Evolutionary conservation across 1,140 invertebrate species (phyloP).

Genomic region (Argopecten irradians): DNA sequence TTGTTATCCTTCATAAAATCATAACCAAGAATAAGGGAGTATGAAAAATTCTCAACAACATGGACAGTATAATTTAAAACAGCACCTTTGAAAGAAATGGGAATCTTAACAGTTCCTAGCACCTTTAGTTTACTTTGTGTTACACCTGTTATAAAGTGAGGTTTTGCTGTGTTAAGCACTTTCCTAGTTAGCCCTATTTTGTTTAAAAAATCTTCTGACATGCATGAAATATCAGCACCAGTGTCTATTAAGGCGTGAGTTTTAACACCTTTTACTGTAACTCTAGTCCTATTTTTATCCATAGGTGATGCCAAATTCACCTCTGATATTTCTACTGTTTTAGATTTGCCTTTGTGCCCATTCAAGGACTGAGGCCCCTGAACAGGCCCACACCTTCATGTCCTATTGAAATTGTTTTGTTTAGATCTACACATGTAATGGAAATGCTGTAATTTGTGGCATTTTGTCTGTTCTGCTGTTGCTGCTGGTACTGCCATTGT

Average conservation of each 20-base stretch:
- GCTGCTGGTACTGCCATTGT: no score
- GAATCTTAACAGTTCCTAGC: slow-evolving; percentile 36
- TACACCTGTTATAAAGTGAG: slow-evolving; percentile 36
- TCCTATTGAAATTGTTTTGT: no score
- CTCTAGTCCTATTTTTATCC: background rate
- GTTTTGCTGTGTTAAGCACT: slow-evolving; percentile 1
- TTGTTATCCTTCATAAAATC: slow-evolving; percentile 48
- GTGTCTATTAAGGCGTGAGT: slow-evolving; percentile 34
- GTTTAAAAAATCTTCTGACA: slow-evolving; percentile 13
- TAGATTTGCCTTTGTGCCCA: slow-evolving; percentile 41
- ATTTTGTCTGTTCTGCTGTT: no score
- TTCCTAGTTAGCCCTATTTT: slow-evolving; percentile 27
- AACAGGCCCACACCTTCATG: slow-evolving; percentile 31
- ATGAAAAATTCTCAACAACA: slow-evolving; percentile 49
- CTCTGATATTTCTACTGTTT: background rate
- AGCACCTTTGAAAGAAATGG: slow-evolving; percentile 25
- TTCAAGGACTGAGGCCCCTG: slow-evolving; percentile 21
- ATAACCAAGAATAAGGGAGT: slow-evolving; percentile 50
- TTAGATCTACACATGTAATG: no score
- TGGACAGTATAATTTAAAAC: slow-evolving; percentile 8
- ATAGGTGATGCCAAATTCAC: slow-evolving; percentile 27
- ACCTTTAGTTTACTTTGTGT: slow-evolving; percentile 34
- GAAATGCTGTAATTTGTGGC: no score
- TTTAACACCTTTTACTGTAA: background rate
- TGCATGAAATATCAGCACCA: slow-evolving; percentile 29